Conservation (phyloP, 1,140 invertebrate species). For the Orius laevigatus region DNA sequence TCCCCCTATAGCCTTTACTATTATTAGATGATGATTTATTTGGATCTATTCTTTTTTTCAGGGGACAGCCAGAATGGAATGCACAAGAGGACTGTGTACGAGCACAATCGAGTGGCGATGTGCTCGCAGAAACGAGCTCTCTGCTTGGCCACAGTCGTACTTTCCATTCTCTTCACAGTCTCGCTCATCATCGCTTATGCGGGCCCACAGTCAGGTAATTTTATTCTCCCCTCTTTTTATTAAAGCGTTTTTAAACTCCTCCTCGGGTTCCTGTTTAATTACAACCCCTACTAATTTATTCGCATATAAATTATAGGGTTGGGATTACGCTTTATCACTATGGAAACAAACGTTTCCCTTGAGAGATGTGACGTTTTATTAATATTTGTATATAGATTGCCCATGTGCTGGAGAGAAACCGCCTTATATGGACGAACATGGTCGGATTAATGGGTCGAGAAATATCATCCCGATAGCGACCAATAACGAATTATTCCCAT, state of each 20-base stretch:
- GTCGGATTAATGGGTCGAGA: slow-evolving; percentile 35
- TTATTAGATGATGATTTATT: too few relatives aligned
- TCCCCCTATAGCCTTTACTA: too few relatives aligned
- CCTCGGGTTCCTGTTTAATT: too few relatives aligned
- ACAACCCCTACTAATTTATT: too few relatives aligned
- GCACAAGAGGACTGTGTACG: slow-evolving; percentile 54
- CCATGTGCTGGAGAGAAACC: slow-evolving; percentile 50
- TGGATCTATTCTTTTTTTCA: slow-evolving; percentile 24
- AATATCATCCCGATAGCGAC: slow-evolving; percentile 44
- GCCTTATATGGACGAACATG: slow-evolving; percentile 39
- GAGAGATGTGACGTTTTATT: neutral
- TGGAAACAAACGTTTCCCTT: too few relatives aligned
- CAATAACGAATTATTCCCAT: slow-evolving; percentile 63
- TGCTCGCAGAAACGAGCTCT: slow-evolving; percentile 74
- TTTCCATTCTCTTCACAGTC: slow-evolving; percentile 60
- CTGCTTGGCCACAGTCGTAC: slow-evolving; percentile 56
- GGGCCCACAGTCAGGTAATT: slow-evolving; percentile 51
- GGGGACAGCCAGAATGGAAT: slow-evolving; percentile 48
- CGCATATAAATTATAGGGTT: too few relatives aligned
- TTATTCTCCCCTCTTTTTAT: neutral
- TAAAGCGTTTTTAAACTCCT: too few relatives aligned
- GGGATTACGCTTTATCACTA: neutral
- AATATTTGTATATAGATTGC: slow-evolving; percentile 38
- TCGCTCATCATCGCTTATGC: slow-evolving; percentile 80
- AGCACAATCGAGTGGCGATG: slow-evolving; percentile 60